A percentile compares a stretch with the other conserved stretches of the same genome.
Conservation (phyloP, 2,113 vertebrate species). For the Laterallus jamaicensis region DNA sequence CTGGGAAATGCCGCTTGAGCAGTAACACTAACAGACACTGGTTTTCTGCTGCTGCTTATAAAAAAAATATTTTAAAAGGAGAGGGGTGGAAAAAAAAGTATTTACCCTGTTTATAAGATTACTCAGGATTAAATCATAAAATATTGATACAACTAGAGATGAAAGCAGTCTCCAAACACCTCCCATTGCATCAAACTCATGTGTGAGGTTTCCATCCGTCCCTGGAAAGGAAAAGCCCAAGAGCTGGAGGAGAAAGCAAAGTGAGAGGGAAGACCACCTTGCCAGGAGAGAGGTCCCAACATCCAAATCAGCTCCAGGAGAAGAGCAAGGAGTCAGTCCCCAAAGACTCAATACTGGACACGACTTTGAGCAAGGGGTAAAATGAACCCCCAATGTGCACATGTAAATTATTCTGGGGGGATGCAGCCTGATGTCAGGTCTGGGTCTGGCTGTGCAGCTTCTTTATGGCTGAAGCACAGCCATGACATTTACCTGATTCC, state of each 20-base stretch:
- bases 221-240: background rate
- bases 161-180: slow-evolving; percentile 8
- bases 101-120: slow-evolving; percentile 14
- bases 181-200: background rate
- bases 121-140: slow-evolving; percentile 31
- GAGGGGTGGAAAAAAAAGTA: background rate
- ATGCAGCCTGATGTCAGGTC: rapidly evolving
- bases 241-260: background rate
- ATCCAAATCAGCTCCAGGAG: background rate
- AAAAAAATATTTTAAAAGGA: background rate
- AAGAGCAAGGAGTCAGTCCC: background rate
- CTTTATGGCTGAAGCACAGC: background rate
- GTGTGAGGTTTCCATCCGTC: background rate
- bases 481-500: background rate
- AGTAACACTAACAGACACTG: background rate
- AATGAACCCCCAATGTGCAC: background rate
- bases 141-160: slow-evolving; percentile 25
- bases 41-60: background rate
- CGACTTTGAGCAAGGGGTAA: background rate
- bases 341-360: rapidly evolving
- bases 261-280: background rate
- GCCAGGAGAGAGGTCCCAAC: background rate
- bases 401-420: background rate
- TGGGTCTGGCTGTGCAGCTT: background rate
- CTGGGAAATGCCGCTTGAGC: background rate